Evolutionary conservation across 2,888 invertebrate species (phyloP).

Genomic region (Tanypteryx hageni): DNA sequence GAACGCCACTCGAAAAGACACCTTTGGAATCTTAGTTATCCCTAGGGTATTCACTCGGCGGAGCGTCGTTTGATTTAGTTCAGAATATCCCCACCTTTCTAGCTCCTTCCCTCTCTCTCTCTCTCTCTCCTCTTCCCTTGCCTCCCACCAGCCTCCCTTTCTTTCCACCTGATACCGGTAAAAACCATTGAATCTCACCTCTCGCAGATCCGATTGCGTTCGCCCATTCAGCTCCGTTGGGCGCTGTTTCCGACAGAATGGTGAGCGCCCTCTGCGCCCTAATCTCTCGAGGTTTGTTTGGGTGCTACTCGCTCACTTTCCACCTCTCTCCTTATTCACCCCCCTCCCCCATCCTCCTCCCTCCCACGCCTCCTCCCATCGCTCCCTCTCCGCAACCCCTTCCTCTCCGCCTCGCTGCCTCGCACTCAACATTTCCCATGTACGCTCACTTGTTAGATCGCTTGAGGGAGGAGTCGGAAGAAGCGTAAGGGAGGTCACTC

Average conservation of each 20-base stretch:
- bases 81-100: background rate
- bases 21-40: no score
- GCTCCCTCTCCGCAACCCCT: background rate
- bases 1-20: no score
- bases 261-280: background rate
- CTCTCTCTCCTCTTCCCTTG: background rate
- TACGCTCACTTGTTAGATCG: background rate
- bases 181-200: background rate
- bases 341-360: background rate
- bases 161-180: background rate
- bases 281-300: constrained; percentile 44
- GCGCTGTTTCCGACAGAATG: background rate
- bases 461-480: background rate
- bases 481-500: background rate
- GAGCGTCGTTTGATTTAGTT: background rate
- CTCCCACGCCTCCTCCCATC: background rate
- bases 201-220: constrained; percentile 19
- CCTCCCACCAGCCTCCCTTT: background rate
- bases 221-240: constrained; percentile 25
- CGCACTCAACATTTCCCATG: background rate
- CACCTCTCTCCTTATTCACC: background rate
- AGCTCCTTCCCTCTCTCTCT: background rate
- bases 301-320: background rate
- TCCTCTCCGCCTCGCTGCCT: background rate
- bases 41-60: no score